phyloP scores from a whole-genome alignment of 2,888 invertebrate genomes.

The Eupeodes luniger region DNA sequence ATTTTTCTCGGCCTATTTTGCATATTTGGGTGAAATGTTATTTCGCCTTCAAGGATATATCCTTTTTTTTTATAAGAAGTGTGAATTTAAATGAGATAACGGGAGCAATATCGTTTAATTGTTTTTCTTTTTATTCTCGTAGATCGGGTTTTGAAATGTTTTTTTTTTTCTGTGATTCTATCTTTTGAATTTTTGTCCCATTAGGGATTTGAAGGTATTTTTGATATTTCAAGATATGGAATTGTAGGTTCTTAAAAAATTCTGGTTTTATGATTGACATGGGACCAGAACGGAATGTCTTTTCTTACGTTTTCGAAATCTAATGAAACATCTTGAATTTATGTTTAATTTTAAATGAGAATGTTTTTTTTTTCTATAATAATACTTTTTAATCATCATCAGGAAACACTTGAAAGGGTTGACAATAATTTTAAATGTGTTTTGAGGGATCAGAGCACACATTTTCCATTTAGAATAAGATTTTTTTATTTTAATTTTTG shows the following conservation, averaged over 20 bases:
- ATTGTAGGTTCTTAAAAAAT: background rate
- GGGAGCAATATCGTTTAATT: conserved; percentile 39
- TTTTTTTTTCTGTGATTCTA: conserved; percentile 11
- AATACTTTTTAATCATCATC: background rate
- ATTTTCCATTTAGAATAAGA: background rate
- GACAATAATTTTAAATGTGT: background rate
- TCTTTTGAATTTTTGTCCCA: conserved; percentile 3
- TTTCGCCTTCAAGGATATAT: background rate
- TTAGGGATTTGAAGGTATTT: background rate
- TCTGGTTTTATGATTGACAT: conserved; percentile 30
- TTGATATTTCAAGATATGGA: background rate
- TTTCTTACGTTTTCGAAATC: background rate
- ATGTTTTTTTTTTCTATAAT: background rate
- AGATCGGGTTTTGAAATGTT: background rate
- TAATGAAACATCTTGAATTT: background rate
- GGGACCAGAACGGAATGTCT: background rate
- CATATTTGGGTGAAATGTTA: conserved; percentile 5
- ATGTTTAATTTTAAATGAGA: background rate
- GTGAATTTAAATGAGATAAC: conserved; percentile 58
- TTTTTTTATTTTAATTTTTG: background rate
- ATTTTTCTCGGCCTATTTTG: conserved; percentile 20
- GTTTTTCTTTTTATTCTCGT: conserved; percentile 3
- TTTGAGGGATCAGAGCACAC: background rate
- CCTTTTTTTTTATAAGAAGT: background rate
- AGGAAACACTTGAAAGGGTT: conserved; percentile 18